These are phyloP conservation scores for Chaetophractus vellerosus DNA, from an alignment of 2,797 vertebrate species.

Conservation along the genomic window DNA sequence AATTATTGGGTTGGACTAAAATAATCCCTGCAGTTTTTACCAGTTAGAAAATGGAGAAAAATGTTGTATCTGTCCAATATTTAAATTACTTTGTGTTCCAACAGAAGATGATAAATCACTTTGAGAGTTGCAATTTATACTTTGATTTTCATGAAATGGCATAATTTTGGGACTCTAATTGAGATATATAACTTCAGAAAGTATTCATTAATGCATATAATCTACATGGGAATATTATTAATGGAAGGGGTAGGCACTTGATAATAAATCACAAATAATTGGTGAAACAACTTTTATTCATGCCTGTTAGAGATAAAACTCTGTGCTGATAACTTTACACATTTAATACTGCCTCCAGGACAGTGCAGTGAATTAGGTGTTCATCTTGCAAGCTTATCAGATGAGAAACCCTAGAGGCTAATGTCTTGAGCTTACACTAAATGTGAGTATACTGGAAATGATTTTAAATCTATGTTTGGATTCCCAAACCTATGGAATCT, in stretches of 20 bases:
- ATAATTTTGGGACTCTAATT: not conserved
- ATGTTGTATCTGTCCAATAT: not conserved
- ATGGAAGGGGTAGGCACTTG: not conserved
- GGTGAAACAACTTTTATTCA: not conserved
- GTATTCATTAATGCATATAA: not conserved
- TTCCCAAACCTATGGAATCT: not conserved
- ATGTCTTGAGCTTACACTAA: not conserved
- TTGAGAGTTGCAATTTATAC: not conserved
- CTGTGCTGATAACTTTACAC: not conserved
- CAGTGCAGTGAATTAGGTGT: not conserved
- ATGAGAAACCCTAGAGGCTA: not conserved
- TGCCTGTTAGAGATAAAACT: not conserved
- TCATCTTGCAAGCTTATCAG: not conserved
- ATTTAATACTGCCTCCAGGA: not conserved
- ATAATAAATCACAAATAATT: not conserved
- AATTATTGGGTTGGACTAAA: not conserved
- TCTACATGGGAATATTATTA: not conserved
- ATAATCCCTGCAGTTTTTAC: not conserved
- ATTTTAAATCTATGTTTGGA: constrained; percentile 4
- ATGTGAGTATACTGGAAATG: not conserved
- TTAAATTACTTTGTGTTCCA: not conserved
- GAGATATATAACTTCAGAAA: not conserved
- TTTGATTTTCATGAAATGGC: not conserved
- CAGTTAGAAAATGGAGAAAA: not conserved
- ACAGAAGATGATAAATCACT: not conserved